These are phyloP conservation scores for Lagopus muta DNA, from an alignment of 2,113 vertebrate species.

Conservation along the genomic window DNA sequence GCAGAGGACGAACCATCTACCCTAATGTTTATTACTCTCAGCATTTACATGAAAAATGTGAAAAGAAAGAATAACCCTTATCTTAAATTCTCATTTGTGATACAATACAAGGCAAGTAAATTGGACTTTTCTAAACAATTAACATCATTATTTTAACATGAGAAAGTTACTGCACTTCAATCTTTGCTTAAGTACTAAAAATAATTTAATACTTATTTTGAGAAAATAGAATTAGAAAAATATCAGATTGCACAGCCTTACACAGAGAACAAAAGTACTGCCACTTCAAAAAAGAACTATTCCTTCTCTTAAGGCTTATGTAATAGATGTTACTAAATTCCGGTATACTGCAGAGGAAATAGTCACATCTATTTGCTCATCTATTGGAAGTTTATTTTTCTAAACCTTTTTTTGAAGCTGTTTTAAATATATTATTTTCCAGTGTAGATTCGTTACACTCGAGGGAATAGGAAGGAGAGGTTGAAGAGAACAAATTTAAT, in stretches of 20 bases:
- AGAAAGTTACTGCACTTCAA: not conserved
- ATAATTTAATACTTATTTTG: not conserved
- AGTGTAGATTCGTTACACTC: rapidly evolving
- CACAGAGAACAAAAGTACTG: not conserved
- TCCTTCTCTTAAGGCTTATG: not conserved
- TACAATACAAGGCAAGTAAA: not conserved
- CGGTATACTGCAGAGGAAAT: not conserved
- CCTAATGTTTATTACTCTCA: constrained; percentile 32
- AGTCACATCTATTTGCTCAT: not conserved
- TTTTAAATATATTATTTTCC: not conserved
- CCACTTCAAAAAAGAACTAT: not conserved
- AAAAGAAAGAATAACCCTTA: not conserved
- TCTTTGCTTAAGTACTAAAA: not conserved
- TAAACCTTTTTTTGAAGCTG: constrained; percentile 8
- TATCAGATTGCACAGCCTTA: not conserved
- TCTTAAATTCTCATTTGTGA: not conserved
- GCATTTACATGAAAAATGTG: constrained; percentile 12
- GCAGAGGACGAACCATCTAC: constrained; percentile 17
- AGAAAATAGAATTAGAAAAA: not conserved
- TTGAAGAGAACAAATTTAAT: not conserved
- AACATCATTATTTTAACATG: not conserved
- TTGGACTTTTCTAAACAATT: not conserved
- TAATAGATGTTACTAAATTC: not conserved
- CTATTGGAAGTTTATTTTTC: not conserved
- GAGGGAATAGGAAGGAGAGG: not conserved